These are phyloP conservation scores for Fabriciana adippe DNA, from an alignment of 2,888 invertebrate genomes.

Conservation along the genomic window DNA sequence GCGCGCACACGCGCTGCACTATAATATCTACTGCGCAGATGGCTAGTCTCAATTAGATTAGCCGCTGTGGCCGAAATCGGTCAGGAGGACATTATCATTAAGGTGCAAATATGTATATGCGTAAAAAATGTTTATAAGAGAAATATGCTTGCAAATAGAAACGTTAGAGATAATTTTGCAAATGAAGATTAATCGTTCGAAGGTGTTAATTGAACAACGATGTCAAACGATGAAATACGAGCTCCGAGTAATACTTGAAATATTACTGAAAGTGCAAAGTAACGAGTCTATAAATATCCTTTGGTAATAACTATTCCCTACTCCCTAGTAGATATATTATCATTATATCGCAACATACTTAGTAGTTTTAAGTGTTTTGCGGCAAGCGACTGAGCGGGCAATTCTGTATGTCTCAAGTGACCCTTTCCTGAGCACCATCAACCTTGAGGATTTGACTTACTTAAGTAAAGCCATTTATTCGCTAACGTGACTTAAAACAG, in stretches of 20 bases:
- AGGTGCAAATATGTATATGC: no score
- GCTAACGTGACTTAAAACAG: background rate
- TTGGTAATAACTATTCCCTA: conserved; percentile 3
- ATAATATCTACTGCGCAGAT: no score
- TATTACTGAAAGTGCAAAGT: conserved; percentile 4
- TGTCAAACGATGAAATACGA: conserved; percentile 10
- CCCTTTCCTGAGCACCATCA: conserved; percentile 24
- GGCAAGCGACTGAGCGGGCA: conserved; percentile 28
- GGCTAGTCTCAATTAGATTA: no score
- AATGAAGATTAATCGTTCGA: background rate
- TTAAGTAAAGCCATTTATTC: conserved; percentile 13
- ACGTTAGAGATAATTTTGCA: background rate
- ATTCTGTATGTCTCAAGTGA: conserved; percentile 33
- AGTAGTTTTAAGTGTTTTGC: conserved; percentile 24
- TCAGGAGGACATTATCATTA: no score
- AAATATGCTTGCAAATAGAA: background rate
- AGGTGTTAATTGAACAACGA: background rate
- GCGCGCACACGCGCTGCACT: no score
- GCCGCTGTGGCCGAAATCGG: no score
- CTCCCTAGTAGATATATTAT: conserved; percentile 1
- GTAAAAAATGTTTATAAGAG: no score
- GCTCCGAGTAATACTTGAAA: conserved; percentile 5
- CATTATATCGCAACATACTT: conserved; percentile 15
- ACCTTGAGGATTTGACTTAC: conserved; percentile 26
- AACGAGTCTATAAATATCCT: conserved; percentile 16